Evolutionary conservation across 2,113 vertebrate species (phyloP).

Genomic region (Daphoenositta chrysoptera): DNA sequence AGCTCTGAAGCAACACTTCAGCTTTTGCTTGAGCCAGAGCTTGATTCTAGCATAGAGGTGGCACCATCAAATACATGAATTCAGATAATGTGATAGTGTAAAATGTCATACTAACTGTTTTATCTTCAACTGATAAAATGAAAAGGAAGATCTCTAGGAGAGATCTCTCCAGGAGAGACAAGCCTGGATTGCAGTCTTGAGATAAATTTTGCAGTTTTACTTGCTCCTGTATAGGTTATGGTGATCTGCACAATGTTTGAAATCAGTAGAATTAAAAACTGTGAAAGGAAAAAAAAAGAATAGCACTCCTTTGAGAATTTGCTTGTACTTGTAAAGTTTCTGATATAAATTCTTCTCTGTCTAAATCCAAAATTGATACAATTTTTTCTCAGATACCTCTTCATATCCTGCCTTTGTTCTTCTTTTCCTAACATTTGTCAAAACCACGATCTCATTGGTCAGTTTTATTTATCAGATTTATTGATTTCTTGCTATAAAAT

Average conservation of each 20-base stretch:
- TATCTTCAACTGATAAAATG: neutral
- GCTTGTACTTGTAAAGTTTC: neutral
- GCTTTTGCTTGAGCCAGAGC: neutral
- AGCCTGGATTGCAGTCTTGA: neutral
- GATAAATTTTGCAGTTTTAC: neutral
- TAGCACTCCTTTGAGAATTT: neutral
- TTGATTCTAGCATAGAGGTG: neutral
- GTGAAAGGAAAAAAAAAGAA: neutral
- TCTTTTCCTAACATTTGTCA: neutral
- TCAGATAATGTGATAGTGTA: neutral
- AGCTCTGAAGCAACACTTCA: neutral
- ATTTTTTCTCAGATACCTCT: neutral
- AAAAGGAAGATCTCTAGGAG: neutral
- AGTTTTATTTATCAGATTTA: neutral
- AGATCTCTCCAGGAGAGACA: neutral
- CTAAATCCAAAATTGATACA: neutral
- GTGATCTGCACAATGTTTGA: neutral
- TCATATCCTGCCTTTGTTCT: neutral
- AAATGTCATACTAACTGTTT: neutral
- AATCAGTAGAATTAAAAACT: neutral
- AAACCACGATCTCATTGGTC: neutral
- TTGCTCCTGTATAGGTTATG: neutral
- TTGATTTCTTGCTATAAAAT: neutral
- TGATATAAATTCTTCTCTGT: neutral
- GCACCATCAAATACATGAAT: neutral